These are phyloP conservation scores for Dasypolia templi DNA, from an alignment of 2,888 invertebrate species.

Conservation along the genomic window DNA sequence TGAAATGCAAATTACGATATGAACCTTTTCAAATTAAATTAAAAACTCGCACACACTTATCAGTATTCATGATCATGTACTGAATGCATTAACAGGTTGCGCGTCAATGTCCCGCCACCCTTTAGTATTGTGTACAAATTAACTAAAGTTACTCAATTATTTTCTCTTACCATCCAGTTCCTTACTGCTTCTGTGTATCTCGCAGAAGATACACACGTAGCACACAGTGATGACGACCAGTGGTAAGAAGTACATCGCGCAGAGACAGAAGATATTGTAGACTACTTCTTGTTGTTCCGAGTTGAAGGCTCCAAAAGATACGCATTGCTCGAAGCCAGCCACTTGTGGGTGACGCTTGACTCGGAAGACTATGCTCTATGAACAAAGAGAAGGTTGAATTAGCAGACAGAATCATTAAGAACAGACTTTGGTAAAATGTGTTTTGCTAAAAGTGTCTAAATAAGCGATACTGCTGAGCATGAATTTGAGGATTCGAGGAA, in stretches of 20 bases:
- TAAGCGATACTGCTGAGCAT: no score
- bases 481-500: no score
- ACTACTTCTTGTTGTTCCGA: conserved; percentile 91
- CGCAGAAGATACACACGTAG: conserved; percentile 93
- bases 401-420: not conserved
- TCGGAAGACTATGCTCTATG: conserved; percentile 94
- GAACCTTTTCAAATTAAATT: no score
- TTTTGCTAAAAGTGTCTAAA: not conserved
- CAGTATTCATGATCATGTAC: no score
- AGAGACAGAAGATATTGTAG: conserved; percentile 94
- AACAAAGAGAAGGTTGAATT: conserved; percentile 62
- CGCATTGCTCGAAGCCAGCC: conserved; percentile 93
- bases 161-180: conserved; percentile 89
- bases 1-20: no score
- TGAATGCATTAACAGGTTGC: no score
- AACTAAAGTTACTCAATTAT: not conserved
- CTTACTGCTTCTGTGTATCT: conserved; percentile 92
- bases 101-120: no score
- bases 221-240: conserved; percentile 93
- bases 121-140: no score
- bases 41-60: no score
- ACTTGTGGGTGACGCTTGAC: conserved; percentile 92
- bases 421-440: not conserved
- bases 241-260: conserved; percentile 94
- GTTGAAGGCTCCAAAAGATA: conserved; percentile 94